Percentiles rank a stretch among this genome's conserved stretches.
These are phyloP conservation scores for Monopis laevigella DNA, from an alignment of 2,888 invertebrate genomes.

Conservation along the genomic window DNA sequence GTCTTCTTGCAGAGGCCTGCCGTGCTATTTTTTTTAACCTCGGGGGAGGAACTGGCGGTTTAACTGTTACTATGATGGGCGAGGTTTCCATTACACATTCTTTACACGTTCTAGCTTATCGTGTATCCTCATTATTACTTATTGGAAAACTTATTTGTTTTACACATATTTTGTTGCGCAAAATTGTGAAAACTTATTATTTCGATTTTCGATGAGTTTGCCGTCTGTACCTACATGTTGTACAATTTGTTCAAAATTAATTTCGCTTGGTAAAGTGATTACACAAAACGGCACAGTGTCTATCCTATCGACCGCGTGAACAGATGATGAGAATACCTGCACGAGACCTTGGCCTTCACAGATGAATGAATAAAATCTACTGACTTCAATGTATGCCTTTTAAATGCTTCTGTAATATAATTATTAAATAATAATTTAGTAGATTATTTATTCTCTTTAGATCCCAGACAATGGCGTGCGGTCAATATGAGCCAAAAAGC, in stretches of 20 bases:
- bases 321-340: too few species aligned
- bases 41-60: conserved; percentile 54
- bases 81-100: conserved; percentile 4
- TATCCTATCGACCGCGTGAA: too few species aligned
- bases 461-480: too few species aligned
- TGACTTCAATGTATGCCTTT: background rate
- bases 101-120: background rate
- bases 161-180: conserved; percentile 39
- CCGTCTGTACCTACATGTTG: too few species aligned
- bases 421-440: too few species aligned
- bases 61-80: conserved; percentile 20
- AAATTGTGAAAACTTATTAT: conserved; percentile 35
- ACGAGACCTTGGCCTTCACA: conserved; percentile 58
- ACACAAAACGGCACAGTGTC: too few species aligned
- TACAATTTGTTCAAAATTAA: too few species aligned
- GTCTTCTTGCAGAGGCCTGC: conserved; percentile 32
- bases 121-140: background rate
- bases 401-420: background rate
- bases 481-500: too few species aligned
- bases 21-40: conserved; percentile 54
- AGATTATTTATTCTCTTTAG: too few species aligned
- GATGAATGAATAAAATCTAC: conserved; percentile 28
- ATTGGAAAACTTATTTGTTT: too few species aligned
- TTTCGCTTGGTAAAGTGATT: too few species aligned
- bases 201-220: too few species aligned